These are phyloP conservation scores for Anoplopoma fimbria DNA, from an alignment of 2,113 vertebrate genomes.

Conservation along the genomic window DNA sequence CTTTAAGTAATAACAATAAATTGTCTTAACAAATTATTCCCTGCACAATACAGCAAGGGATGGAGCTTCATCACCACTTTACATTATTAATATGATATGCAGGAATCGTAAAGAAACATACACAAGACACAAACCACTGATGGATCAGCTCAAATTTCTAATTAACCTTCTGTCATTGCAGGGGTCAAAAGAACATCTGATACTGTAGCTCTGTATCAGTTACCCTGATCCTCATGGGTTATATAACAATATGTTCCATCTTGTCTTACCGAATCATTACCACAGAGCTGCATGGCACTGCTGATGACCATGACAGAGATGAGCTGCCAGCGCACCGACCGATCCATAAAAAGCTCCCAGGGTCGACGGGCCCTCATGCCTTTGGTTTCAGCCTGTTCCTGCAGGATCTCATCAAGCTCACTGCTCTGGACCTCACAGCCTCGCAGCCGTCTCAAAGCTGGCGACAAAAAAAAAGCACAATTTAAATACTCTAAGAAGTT, in stretches of 20 bases:
- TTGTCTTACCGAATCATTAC: conserved; percentile 88
- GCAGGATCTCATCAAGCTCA: conserved; percentile 90
- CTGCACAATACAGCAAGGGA: not conserved
- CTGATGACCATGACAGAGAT: conserved; percentile 86
- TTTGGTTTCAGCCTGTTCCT: conserved; percentile 84
- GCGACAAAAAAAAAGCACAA: conserved; percentile 38
- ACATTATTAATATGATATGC: conserved; percentile 60
- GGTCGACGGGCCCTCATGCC: conserved; percentile 76
- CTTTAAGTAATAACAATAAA: not conserved
- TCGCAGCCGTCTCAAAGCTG: conserved; percentile 87
- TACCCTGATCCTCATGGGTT: not conserved
- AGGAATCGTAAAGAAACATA: conserved; percentile 18
- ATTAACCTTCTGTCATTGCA: conserved; percentile 18
- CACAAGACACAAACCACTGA: conserved; percentile 18
- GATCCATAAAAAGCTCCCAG: conserved; percentile 86
- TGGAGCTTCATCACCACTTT: conserved; percentile 7
- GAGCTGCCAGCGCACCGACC: conserved; percentile 86
- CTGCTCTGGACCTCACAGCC: conserved; percentile 79
- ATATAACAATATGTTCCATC: not conserved
- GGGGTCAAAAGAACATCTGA: conserved; percentile 35
- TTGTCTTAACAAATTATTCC: conserved; percentile 1
- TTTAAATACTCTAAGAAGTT: no score
- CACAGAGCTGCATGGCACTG: conserved; percentile 93
- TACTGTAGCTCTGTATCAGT: conserved; percentile 27
- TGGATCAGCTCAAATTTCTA: conserved; percentile 63